Base-by-base conservation (phyloP, 2,888 invertebrate genomes). In the Nymphalis polychloros region DNA sequence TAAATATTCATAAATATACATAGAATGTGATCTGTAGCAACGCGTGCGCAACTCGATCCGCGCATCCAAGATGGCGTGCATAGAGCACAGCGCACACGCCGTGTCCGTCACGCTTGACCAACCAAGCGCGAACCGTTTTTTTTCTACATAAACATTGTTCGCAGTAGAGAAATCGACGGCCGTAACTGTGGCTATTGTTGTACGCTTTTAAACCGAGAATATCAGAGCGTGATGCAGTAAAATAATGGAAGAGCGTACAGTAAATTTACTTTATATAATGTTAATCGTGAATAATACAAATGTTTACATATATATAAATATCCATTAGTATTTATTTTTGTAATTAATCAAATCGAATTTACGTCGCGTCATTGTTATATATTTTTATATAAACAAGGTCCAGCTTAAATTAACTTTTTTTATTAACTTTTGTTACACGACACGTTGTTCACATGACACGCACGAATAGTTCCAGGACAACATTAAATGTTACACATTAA, bases 61-160 rank as follows among this genome's bases (percentile, higher is more conserved):
- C 87, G 84, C 87, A 88, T 88, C 81, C 87, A 89, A 91, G 86
- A 90, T 91, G 89, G 80, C 81, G 79, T 69, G 76, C 77, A 79
- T 79, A 79, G 78, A 77, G 77, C 79, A 79, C 79, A 63, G 87
- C 89, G 88, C 90, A 86, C 88, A 84, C 89, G 89, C 87, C 91
- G 85, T 92, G 87, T 90, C 92, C 84, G 90, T 77, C 80, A 75
- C 84, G 89, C 85, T 85, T 86, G 87, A 79, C 81, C 82, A 78
- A 78, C 80, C 87, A 88, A 88, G 86, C 90, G 85, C 77, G 77
- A 85, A 88, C 81, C 77, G 81, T 86, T 88, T 89, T 88, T 66
- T 89, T 90, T 89, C 82, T 87, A 89, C 87, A 90, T 88, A 89
- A 90, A 91, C 90, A 92, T 90, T 91, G 91, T 90, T 89, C 90